Base-by-base conservation (phyloP, 2,797 vertebrate genomes). In the Tapirus indicus region DNA sequence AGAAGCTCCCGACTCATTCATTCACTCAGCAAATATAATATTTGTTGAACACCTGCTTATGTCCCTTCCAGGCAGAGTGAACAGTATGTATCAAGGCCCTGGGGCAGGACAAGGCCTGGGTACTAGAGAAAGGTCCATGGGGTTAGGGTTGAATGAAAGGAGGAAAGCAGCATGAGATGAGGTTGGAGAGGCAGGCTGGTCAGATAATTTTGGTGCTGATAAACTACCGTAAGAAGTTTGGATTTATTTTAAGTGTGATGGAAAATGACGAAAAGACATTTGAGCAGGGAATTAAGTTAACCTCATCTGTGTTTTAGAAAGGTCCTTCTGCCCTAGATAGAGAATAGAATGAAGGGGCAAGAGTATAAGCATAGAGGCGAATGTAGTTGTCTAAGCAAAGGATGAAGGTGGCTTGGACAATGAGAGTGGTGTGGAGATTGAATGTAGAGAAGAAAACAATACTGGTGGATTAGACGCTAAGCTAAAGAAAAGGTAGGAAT, bases 31-130 rank as follows among this genome's bases (percentile, higher is more conserved):
- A 91, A 79, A 68, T 77, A 69, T 23, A 79, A 29, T 58, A 68
- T 77, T 56, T 83, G 62, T 49, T 88, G 82, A 69, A 75, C 25
- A 86, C 27, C 52, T 90, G n/a, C 41, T 75, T 68, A 29, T 41
- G 6, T 79, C 87, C 35, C 64, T 90, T 95, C 69, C 27, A 92
- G 72, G 72, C 18, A 89, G n/a, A 88, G n/a, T 71, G 54, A 89
- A 82, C 1, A 32, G 44, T 54, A 94, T n/a, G 29, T 38, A 77
- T 56, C 9, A 74, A 92, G 35, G 85, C 16, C 41, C 66, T 75
- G 32, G 84, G 66, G 49, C 64, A 92, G 72, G 58, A 78, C 38
- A 54, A 93, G 60, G 35, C n/a, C 32, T n/a, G 16, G 32, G 1
- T 44, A 41, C 38, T 66, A 66, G 7, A 84, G 38, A 47, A 41